Conservation (phyloP, 2,797 vertebrate genomes). For the Muscicapa comitata region DNA sequence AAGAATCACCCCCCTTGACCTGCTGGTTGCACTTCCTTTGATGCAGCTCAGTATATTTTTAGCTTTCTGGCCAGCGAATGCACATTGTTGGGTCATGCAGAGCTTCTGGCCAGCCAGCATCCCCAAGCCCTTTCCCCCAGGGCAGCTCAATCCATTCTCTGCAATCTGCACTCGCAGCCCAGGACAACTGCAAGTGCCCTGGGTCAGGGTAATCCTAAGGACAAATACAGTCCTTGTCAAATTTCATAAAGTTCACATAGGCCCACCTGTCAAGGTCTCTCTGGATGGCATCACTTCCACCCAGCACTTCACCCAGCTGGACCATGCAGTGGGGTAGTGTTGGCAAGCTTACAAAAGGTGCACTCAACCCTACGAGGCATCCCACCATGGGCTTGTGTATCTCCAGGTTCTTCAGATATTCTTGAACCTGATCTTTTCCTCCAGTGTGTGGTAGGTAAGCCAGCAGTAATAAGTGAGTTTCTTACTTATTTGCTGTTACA, state of each 20-base stretch:
- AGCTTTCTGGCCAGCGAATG: not conserved
- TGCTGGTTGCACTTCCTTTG: not conserved
- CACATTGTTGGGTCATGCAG: not conserved
- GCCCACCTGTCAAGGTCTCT: not conserved
- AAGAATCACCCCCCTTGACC: not conserved
- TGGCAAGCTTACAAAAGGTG: not conserved
- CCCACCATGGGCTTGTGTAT: too few species aligned
- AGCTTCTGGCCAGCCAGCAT: not conserved
- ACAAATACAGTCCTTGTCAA: not conserved
- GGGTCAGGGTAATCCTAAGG: too few species aligned
- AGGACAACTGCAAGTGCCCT: not conserved
- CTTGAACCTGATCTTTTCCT: not conserved
- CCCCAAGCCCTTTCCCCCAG: not conserved
- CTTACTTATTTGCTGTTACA: not conserved
- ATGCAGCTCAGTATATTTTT: fast-evolving
- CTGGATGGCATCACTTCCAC: not conserved
- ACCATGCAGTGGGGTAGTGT: not conserved
- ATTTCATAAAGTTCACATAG: not conserved
- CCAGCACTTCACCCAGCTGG: not conserved
- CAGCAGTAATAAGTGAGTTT: not conserved
- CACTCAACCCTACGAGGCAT: fast-evolving
- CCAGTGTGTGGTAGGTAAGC: not conserved
- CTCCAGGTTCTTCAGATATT: not conserved
- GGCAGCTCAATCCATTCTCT: not conserved
- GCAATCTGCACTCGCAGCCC: not conserved